Conservation (phyloP, 2,888 invertebrate species). For the Drosophila acutilabella region DNA sequence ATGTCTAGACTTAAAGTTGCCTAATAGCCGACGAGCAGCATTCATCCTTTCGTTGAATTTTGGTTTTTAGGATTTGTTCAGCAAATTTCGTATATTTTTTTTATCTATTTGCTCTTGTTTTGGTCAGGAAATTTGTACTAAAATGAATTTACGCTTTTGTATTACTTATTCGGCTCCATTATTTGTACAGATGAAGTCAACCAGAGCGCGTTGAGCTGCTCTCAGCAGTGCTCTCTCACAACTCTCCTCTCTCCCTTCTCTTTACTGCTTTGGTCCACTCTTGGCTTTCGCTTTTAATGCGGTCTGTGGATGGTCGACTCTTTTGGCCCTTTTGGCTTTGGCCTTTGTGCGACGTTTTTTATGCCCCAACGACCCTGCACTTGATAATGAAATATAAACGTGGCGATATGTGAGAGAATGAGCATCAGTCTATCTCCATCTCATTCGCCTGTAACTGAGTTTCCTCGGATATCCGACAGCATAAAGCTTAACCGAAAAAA, state of each 20-base stretch:
- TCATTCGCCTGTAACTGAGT: constrained; percentile 21
- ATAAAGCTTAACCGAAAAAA: constrained; percentile 52
- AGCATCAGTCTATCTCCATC: constrained; percentile 18
- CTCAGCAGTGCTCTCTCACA: not conserved
- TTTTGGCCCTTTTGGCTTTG: constrained; percentile 49
- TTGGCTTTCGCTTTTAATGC: constrained; percentile 18
- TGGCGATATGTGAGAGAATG: constrained; percentile 50
- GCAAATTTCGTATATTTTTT: constrained; percentile 7
- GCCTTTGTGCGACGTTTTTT: constrained; percentile 67
- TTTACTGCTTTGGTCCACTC: not conserved
- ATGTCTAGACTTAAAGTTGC: constrained; percentile 78
- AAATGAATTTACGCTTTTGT: constrained; percentile 75
- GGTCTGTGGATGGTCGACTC: constrained; percentile 5
- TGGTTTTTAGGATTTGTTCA: constrained; percentile 37
- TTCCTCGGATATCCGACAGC: constrained; percentile 43
- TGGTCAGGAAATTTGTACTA: constrained; percentile 67
- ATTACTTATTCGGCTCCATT: constrained; percentile 76
- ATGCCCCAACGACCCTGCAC: constrained; percentile 56
- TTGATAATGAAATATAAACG: constrained; percentile 77
- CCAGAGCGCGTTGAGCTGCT: constrained; percentile 49
- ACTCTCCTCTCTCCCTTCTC: too few relatives aligned
- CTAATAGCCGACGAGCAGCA: constrained; percentile 64
- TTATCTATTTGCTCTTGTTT: constrained; percentile 16
- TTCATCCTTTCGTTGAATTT: constrained; percentile 51
- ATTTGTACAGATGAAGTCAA: constrained; percentile 68